Evolutionary conservation across 2,113 vertebrate genomes (phyloP).

Genomic region (Onychorhynchus coronatus): DNA sequence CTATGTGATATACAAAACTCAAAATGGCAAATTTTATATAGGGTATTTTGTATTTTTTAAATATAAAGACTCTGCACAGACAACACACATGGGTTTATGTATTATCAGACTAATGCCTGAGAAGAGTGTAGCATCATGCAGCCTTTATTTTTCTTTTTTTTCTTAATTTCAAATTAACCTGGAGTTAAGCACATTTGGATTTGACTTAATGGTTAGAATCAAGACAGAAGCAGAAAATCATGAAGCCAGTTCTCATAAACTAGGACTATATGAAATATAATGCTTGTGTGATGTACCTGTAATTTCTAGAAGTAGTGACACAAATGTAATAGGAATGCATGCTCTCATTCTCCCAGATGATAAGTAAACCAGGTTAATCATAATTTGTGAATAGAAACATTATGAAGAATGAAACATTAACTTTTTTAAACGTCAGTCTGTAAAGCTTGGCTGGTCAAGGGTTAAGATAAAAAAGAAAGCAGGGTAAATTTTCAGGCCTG

Average conservation of each 20-base stretch:
- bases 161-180: neutral
- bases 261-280: neutral
- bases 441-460: neutral
- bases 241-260: conserved; percentile 9
- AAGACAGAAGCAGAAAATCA: neutral
- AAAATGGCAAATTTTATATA: neutral
- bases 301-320: neutral
- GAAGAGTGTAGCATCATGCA: neutral
- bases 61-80: neutral
- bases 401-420: neutral
- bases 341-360: neutral
- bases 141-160: neutral
- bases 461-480: neutral
- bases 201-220: conserved; percentile 33
- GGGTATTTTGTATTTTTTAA: neutral
- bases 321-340: neutral
- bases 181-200: neutral
- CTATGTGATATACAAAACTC: neutral
- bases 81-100: neutral
- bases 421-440: neutral
- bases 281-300: neutral
- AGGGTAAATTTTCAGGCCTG: neutral
- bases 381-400: neutral
- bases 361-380: neutral
- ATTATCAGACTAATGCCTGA: neutral